These are phyloP conservation scores for Coturnix japonica DNA, from an alignment of 2,113 vertebrate genomes.

Conservation along the genomic window DNA sequence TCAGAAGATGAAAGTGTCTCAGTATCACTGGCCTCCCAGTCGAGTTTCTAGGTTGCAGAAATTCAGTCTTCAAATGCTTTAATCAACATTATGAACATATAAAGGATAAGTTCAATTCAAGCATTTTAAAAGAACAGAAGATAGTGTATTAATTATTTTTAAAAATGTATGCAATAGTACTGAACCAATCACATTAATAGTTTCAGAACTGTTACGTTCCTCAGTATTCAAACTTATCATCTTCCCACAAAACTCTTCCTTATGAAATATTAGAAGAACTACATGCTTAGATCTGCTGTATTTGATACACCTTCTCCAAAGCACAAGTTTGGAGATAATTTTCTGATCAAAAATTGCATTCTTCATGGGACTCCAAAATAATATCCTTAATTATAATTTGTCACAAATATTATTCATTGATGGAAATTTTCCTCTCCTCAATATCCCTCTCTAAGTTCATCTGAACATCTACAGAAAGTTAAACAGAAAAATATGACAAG, in stretches of 20 bases:
- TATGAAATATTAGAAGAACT: constrained; percentile 8
- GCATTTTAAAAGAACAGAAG: neutral
- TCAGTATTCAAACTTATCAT: neutral
- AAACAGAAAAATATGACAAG: neutral
- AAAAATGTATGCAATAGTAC: neutral
- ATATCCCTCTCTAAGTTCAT: neutral
- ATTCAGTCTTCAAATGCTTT: neutral
- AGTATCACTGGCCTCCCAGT: neutral
- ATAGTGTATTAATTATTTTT: neutral
- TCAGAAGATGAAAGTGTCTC: neutral
- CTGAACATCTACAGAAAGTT: neutral
- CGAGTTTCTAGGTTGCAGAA: neutral
- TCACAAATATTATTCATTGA: neutral
- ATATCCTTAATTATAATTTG: neutral
- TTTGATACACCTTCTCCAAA: neutral
- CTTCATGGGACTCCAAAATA: neutral
- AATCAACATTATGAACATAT: neutral
- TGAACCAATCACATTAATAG: neutral
- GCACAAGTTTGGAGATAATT: neutral
- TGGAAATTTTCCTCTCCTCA: neutral
- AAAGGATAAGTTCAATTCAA: neutral
- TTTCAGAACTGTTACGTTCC: constrained; percentile 23
- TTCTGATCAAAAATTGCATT: neutral
- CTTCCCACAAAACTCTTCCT: constrained; percentile 12
- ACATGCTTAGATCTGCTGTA: constrained; percentile 5